phyloP scores from a whole-genome alignment of 2,888 invertebrate genomes.

The Melinaea marsaeus region DNA sequence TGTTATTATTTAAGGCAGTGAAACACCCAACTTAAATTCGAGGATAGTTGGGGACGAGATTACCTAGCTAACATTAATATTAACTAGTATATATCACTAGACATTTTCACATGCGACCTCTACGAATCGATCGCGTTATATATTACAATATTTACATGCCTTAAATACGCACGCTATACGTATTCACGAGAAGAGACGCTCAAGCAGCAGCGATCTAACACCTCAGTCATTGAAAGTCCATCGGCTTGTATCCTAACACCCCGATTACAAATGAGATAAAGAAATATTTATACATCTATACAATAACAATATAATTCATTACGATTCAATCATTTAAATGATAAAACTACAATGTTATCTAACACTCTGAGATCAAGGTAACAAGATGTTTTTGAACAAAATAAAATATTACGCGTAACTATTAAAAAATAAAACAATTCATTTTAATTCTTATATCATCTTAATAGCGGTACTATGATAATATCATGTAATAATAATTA shows the following conservation, averaged over 20 bases:
- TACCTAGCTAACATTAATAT: constrained; percentile 75
- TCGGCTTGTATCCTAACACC: constrained; percentile 72
- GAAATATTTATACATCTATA: constrained; percentile 65
- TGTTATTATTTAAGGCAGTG: constrained; percentile 75
- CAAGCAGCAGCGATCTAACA: constrained; percentile 56
- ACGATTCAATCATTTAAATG: constrained; percentile 66
- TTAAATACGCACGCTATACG: constrained; percentile 63
- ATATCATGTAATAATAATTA: constrained; percentile 14
- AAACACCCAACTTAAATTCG: constrained; percentile 76
- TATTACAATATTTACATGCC: constrained; percentile 76
- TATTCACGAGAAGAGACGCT: constrained; percentile 54
- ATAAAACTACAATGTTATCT: constrained; percentile 69
- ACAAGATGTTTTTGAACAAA: constrained; percentile 45
- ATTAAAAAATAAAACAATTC: constrained; percentile 18
- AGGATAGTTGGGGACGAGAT: constrained; percentile 77
- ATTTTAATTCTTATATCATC: constrained; percentile 15
- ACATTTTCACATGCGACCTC: constrained; percentile 74
- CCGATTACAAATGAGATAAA: constrained; percentile 66
- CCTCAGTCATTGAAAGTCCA: constrained; percentile 76
- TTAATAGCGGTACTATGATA: constrained; percentile 19
- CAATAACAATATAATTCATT: constrained; percentile 70
- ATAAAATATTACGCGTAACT: constrained; percentile 19
- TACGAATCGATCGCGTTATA: constrained; percentile 69
- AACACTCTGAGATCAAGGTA: constrained; percentile 65
- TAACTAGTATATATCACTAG: constrained; percentile 74